These are phyloP conservation scores for Trachymyrmex septentrionalis DNA, from an alignment of 1,140 invertebrate genomes.

Conservation along the genomic window DNA sequence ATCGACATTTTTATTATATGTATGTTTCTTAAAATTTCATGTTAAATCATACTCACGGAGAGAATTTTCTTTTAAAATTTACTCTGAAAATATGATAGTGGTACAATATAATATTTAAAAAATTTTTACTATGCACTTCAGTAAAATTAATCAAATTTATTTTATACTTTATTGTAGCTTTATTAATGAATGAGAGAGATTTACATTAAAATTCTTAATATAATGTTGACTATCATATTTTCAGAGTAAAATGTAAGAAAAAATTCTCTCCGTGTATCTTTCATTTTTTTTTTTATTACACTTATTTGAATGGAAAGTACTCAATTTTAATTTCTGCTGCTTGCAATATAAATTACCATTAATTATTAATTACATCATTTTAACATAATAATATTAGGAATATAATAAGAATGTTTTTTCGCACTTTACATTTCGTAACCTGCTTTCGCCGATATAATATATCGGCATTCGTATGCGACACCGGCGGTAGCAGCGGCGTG, in stretches of 20 bases:
- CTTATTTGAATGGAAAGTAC: not conserved
- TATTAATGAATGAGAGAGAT: too few species aligned
- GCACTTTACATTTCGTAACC: slow-evolving; percentile 41
- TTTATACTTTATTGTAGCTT: too few species aligned
- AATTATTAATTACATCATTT: not conserved
- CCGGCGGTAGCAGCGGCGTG: slow-evolving; percentile 65
- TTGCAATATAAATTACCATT: not conserved
- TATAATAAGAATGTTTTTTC: not conserved
- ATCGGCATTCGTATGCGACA: slow-evolving; percentile 68
- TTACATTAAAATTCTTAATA: too few species aligned
- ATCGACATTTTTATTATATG: not conserved
- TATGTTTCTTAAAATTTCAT: not conserved
- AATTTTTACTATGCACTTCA: too few species aligned
- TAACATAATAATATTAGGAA: not conserved
- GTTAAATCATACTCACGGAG: too few species aligned
- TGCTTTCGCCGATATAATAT: slow-evolving; percentile 45
- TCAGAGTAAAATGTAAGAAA: too few species aligned
- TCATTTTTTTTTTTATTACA: not conserved
- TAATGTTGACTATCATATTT: too few species aligned
- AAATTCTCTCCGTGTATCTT: too few species aligned
- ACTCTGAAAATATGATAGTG: too few species aligned
- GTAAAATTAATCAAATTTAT: too few species aligned
- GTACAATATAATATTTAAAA: too few species aligned
- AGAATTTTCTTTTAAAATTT: too few species aligned
- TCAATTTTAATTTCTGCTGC: not conserved